Conservation (phyloP, 2,797 vertebrate genomes). For the Otolemur crassicaudatus region DNA sequence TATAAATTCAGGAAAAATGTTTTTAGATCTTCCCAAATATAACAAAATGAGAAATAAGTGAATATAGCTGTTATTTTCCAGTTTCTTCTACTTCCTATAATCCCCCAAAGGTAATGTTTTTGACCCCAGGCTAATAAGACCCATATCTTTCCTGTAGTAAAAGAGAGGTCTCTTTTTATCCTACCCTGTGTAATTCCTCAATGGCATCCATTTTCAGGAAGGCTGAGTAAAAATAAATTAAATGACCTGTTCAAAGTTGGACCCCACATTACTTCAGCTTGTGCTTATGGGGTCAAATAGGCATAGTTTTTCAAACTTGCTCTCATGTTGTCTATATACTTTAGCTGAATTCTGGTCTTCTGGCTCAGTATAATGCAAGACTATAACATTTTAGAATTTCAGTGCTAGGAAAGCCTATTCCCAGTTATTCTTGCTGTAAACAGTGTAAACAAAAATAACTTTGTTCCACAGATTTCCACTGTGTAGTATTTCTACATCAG, state of each 20-base stretch:
- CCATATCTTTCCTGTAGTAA: background rate
- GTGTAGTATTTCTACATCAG: background rate
- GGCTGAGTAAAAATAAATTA: background rate
- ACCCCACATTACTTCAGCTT: background rate
- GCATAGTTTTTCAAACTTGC: background rate
- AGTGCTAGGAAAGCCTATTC: background rate
- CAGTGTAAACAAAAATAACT: background rate
- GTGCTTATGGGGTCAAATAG: background rate
- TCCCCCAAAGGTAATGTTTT: background rate
- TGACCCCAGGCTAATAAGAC: background rate
- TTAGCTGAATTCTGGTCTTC: background rate
- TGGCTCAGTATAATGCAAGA: background rate
- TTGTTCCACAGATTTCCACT: background rate
- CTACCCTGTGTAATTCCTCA: background rate
- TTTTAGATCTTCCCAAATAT: conserved; percentile 2
- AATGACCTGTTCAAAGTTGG: background rate
- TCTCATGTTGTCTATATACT: background rate
- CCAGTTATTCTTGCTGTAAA: background rate
- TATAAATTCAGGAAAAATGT: conserved; percentile 5
- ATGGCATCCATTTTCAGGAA: conserved; percentile 8
- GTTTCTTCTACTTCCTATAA: background rate
- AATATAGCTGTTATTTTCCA: background rate
- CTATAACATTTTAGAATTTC: background rate
- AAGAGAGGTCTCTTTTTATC: background rate
- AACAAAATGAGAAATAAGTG: background rate